Base-by-base conservation (phyloP, 2,113 vertebrate species). In the Dromas ardeola region DNA sequence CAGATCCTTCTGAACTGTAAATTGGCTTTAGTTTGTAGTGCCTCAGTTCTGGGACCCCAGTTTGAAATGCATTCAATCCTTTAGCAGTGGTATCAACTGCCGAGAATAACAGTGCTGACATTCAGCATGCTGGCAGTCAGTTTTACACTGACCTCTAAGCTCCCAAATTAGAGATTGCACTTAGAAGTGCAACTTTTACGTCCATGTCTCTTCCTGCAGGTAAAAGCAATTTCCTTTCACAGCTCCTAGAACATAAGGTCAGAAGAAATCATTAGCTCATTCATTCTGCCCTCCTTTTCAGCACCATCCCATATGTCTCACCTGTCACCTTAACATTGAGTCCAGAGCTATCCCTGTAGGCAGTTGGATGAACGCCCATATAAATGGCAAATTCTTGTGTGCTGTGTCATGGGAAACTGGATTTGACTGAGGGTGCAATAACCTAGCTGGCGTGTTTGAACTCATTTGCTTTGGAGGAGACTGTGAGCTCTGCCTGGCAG, bases 211-310 rank as follows among this genome's bases (percentile, higher is more conserved):
- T 80, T 92, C 67, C 85, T 69, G 27, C 34, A 36, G n/a, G 52
- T 91, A 61, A 94, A 89, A 93, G 32, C 25, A 50, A 63, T 82
- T 88, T 96, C 55, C 79, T 95, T 95, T 94, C 77, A 65, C 53
- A 90, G 4, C 13, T 84, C 20, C 45, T 84, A 66, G 73, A 93
- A 81, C 23, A 52, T 34, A 91, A 81, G 65, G 53, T 87, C 36
- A 56, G 69, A 73, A 78, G 73, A 84, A 91, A 70, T 78, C 45
- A 73, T 87, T 90, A 84, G 59, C 55, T 84, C 45, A 34, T 76
- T 16, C 34, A 34, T 66, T 58, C 62, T 93, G 38, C n/a, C 42
- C 38, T 91, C 13, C 40, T 90, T 84, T 93, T 84, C 52, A 91
- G 55, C 84, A 74, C 65, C 74, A 71, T 81, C 45, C 92, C 27